A percentile compares a stretch with the other conserved stretches of the same genome.
phyloP scores from a whole-genome alignment of 1,140 invertebrate genomes.

The Lucilia cuprina region DNA sequence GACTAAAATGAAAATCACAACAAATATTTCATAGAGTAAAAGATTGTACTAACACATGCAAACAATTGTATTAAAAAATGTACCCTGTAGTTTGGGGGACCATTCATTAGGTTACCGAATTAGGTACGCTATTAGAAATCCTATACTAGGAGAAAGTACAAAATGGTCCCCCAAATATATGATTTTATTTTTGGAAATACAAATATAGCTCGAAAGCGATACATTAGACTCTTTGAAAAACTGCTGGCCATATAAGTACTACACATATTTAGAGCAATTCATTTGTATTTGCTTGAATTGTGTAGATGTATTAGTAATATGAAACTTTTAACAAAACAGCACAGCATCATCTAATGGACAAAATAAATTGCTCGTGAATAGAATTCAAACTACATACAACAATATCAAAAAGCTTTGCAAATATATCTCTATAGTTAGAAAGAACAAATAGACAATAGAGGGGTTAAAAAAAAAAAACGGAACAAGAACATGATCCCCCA shows the following conservation, averaged over 20 bases:
- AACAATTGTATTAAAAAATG: no score
- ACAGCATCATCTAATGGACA: constrained; percentile 29
- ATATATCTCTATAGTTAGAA: background rate
- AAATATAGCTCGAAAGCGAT: no score
- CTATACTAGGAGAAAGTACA: no score
- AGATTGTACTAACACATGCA: no score
- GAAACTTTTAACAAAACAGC: constrained; percentile 25
- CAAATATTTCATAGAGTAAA: background rate
- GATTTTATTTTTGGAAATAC: no score
- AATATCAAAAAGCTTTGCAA: background rate
- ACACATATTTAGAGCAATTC: background rate
- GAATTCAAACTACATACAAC: background rate
- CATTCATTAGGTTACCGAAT: no score
- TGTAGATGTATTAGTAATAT: constrained; percentile 13
- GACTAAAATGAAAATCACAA: background rate
- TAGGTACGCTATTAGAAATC: no score
- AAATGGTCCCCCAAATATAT: no score
- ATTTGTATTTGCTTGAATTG: background rate
- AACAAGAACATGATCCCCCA: background rate
- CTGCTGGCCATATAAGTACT: no score
- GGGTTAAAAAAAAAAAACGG: background rate
- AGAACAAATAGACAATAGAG: background rate
- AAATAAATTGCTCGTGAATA: constrained; percentile 36
- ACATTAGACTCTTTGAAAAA: no score
- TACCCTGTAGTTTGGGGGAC: no score